A percentile compares a stretch with the other conserved stretches of the same genome.
These are phyloP conservation scores for Ochropleura plecta DNA, from an alignment of 2,888 invertebrate genomes.

Conservation along the genomic window DNA sequence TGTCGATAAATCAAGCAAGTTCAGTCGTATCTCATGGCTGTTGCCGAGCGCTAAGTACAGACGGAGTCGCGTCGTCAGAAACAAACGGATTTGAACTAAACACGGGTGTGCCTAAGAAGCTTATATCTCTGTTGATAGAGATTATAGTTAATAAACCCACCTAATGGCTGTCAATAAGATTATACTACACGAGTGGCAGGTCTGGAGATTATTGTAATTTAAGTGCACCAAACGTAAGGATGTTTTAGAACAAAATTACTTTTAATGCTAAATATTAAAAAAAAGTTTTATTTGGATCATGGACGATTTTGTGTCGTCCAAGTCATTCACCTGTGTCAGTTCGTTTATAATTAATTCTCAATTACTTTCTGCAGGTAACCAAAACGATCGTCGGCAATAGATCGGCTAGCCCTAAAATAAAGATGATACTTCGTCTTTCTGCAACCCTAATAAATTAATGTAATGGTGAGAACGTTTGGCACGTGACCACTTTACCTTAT, in stretches of 20 bases:
- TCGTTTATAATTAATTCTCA: background rate
- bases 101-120: background rate
- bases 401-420: constrained; percentile 16
- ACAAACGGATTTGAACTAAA: constrained; percentile 25
- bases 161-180: background rate
- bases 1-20: constrained; percentile 64
- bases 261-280: background rate
- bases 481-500: constrained; percentile 43
- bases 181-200: background rate
- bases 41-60: constrained; percentile 36
- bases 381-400: constrained; percentile 9
- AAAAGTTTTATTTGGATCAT: background rate
- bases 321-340: background rate
- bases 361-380: constrained; percentile 16
- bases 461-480: constrained; percentile 54
- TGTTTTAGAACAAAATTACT: background rate
- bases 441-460: constrained; percentile 52
- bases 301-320: background rate
- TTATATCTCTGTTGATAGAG: constrained; percentile 3
- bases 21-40: constrained; percentile 52
- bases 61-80: constrained; percentile 12
- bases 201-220: background rate
- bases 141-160: background rate
- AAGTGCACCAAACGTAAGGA: background rate
- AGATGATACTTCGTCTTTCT: constrained; percentile 45